Evolutionary conservation across 2,113 vertebrate genomes (phyloP).

Genomic region (Cairina moschata): DNA sequence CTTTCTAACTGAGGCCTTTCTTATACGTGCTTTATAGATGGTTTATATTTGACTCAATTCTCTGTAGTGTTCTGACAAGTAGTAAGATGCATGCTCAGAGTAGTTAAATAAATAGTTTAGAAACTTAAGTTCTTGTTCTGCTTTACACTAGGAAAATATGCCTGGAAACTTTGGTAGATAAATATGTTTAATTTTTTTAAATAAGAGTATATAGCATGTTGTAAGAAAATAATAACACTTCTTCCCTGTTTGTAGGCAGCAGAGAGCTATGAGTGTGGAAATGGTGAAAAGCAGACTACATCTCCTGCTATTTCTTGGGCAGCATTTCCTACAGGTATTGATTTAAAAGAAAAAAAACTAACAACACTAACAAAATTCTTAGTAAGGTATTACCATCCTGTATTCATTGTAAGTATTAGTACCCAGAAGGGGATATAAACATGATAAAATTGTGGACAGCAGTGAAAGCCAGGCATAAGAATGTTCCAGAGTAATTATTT

Average conservation of each 20-base stretch:
- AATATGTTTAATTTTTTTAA: neutral
- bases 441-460: neutral
- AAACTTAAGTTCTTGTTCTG: neutral
- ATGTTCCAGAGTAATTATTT: neutral
- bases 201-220: neutral
- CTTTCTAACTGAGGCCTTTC: no score
- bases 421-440: neutral
- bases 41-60: neutral
- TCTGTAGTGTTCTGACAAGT: neutral
- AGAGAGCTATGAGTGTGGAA: constrained; percentile 78
- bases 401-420: neutral
- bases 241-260: constrained; percentile 72
- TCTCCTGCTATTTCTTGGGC: constrained; percentile 85
- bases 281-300: constrained; percentile 70
- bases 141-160: neutral
- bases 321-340: constrained; percentile 80
- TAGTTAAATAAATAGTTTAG: neutral
- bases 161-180: neutral
- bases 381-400: neutral
- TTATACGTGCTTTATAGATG: neutral
- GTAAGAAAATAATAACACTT: neutral
- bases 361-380: neutral
- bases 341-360: neutral
- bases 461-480: neutral
- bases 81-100: neutral